A percentile compares a stretch with the other conserved stretches of the same genome.
phyloP scores from a whole-genome alignment of 2,888 invertebrate genomes.

The Eulithis prunata region DNA sequence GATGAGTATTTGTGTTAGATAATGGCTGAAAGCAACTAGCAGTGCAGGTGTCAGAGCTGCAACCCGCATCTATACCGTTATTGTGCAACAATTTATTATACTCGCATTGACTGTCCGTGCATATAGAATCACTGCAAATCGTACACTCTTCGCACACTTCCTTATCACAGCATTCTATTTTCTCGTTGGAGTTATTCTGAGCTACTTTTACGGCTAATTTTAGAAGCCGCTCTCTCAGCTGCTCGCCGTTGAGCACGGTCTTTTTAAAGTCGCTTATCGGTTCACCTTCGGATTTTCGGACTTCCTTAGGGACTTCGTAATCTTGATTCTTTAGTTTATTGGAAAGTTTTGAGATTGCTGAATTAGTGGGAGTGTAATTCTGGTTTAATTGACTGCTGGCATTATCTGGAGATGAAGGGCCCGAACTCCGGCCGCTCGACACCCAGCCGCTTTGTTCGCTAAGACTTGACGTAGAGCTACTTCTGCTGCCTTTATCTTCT shows the following conservation, averaged over 20 bases:
- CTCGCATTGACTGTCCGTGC: constrained; percentile 80
- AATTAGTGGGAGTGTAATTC: constrained; percentile 68
- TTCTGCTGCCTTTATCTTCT: constrained; percentile 71
- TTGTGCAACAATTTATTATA: constrained; percentile 78
- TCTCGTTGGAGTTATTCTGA: constrained; percentile 73
- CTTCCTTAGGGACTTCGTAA: constrained; percentile 55
- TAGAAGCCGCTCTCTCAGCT: constrained; percentile 86
- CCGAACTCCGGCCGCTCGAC: constrained; percentile 89
- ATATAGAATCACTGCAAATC: constrained; percentile 80
- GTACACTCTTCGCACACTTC: constrained; percentile 81
- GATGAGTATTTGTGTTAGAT: constrained; percentile 55
- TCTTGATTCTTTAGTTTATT: constrained; percentile 49
- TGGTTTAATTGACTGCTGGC: constrained; percentile 81
- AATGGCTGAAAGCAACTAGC: constrained; percentile 75
- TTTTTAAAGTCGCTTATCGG: constrained; percentile 75
- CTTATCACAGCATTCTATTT: constrained; percentile 82
- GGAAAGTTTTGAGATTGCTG: constrained; percentile 56
- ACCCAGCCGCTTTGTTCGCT: constrained; percentile 96
- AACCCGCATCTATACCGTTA: constrained; percentile 74
- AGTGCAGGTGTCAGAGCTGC: constrained; percentile 75
- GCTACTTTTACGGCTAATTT: constrained; percentile 84
- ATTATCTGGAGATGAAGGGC: constrained; percentile 86
- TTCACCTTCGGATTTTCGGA: constrained; percentile 62
- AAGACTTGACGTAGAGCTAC: constrained; percentile 86
- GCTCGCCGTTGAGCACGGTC: constrained; percentile 86